Percentiles rank a stretch among this genome's conserved stretches.
Conservation (phyloP, 2,113 vertebrate species). For the Silurus asotus region DNA sequence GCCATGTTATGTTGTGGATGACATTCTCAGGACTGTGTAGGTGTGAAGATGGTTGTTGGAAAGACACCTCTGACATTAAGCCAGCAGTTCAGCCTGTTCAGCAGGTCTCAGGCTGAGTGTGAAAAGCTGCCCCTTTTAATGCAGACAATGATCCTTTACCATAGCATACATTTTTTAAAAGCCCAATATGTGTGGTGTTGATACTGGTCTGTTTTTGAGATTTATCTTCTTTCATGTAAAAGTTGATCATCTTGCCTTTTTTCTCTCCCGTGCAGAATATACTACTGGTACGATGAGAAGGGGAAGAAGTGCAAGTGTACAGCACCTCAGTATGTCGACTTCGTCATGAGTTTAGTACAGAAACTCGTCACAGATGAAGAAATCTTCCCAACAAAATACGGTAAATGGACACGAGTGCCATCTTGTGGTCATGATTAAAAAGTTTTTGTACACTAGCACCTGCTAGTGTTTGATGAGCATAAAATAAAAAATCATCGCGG, state of each 20-base stretch:
- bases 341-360: conserved; percentile 97
- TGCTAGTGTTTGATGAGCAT: not conserved
- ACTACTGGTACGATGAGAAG: conserved; percentile 98
- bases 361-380: conserved; percentile 98
- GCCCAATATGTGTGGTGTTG: not conserved
- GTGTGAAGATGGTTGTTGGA: not conserved
- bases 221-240: not conserved
- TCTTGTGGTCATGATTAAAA: conserved; percentile 3
- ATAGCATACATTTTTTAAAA: not conserved
- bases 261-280: conserved; percentile 77
- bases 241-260: not conserved
- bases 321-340: conserved; percentile 97
- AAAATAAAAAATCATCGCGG: not conserved
- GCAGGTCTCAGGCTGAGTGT: not conserved
- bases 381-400: conserved; percentile 97
- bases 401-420: conserved; percentile 66
- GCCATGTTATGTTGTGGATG: not conserved
- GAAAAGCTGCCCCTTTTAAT: not conserved
- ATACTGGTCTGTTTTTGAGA: too few relatives aligned
- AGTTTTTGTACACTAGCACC: not conserved
- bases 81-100: not conserved
- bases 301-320: conserved; percentile 99
- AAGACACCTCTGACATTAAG: not conserved
- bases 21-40: not conserved
- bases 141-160: not conserved